Evolutionary conservation across 2,113 vertebrate species (phyloP), one percentile per base, ranked within the genome.

Genomic region (Rhinoderma darwinii): DNA sequence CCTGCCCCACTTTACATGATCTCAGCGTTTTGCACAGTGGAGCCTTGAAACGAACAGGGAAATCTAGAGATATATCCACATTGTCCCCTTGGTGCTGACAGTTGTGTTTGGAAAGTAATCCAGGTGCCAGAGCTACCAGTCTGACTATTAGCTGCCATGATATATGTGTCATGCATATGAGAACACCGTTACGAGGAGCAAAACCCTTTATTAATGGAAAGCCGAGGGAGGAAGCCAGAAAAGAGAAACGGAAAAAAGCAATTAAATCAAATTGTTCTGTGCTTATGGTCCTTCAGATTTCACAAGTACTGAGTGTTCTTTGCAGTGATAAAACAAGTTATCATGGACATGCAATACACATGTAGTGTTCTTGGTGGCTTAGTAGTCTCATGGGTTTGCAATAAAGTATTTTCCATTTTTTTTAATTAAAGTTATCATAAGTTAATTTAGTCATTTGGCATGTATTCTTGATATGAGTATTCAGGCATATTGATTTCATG

Each of bases 1-100:
- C 85, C 11, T 32, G 25, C 37, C 51, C 59, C 14, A 27, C 51
- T 82, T 87, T 77, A 11, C 79, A 86, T 86, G 50, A 75, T 82
- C 78, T 87, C 78, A 87, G 86, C 86, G 73, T 35, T 86, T 86
- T 82, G 50, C 27, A 30, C 66, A 18, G 47, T 50, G 39, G 51
- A 87, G 77, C 17, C 68, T 75, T 75, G 68, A 59, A 82, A 56
- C 66, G 70, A 63, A 39, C 54, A 63, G 78, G 79, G 86, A 87
- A 82, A 75, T 82, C 78, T 82, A 74, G 78, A 75, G 54, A 32
- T 82, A 75, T 74, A 20, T 63, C n/a, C 39, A 35, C 44, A 37
- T 63, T 59, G 20, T 82, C 75, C 86, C 86, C 41, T 32, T 75
- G 68, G 86, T 87, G 86, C 86, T 87, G 86, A 87, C 86, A 82